Percentiles rank a stretch among this genome's conserved stretches.
Conservation (phyloP, 2,113 vertebrate genomes). For the Raphicerus campestris region DNA sequence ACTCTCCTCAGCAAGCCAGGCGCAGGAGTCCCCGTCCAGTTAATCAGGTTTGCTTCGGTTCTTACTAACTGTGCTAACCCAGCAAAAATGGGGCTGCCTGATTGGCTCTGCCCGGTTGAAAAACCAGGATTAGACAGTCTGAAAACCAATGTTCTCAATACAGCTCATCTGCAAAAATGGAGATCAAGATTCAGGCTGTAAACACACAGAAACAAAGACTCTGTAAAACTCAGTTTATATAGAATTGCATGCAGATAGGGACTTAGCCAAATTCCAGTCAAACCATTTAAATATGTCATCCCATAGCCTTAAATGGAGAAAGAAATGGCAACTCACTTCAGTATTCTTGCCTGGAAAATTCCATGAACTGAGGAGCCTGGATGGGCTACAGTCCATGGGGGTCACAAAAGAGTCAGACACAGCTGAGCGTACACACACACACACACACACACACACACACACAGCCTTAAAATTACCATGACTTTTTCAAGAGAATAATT, state of each 20-base stretch:
- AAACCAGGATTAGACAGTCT: neutral
- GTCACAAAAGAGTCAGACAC: neutral
- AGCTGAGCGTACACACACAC: neutral
- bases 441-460: too few relatives aligned
- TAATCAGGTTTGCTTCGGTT: slow-evolving; percentile 50
- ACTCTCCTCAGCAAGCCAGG: neutral
- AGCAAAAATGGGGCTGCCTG: slow-evolving; percentile 11
- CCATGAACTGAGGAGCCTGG: neutral
- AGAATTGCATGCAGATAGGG: neutral
- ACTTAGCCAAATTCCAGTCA: neutral
- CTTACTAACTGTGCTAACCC: slow-evolving; percentile 10
- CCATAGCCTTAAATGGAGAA: neutral
- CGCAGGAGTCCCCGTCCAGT: slow-evolving; percentile 11
- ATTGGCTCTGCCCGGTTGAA: neutral
- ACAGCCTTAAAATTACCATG: neutral
- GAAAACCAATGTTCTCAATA: neutral
- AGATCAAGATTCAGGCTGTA: neutral
- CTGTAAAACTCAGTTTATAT: neutral
- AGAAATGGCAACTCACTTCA: neutral
- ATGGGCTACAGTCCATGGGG: neutral
- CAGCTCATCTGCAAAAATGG: slow-evolving; percentile 9
- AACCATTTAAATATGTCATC: neutral
- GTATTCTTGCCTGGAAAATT: neutral
- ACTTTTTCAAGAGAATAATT: neutral
- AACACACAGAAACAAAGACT: neutral